Base-by-base conservation (phyloP, 2,797 vertebrate species). In the Adelosebastes latens region DNA sequence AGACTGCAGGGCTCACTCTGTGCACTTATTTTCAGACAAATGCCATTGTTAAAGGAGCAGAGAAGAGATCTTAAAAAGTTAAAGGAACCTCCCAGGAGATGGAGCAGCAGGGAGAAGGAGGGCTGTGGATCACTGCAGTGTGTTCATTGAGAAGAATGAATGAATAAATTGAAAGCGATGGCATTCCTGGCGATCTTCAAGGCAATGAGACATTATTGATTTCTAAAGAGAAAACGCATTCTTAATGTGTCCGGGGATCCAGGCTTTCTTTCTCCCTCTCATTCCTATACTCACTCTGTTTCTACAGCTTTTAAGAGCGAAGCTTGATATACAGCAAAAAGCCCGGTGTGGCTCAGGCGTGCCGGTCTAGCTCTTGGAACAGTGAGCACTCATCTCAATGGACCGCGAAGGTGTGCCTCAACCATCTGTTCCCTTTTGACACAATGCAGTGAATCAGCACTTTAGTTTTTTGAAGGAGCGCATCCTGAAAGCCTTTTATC, bases 121-220 rank as follows among this genome's bases (percentile, higher is more conserved):
- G 32, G 70, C 83, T 67, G 76, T 63, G 73, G 69, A 85, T 91
- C 82, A 82, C 89, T 24, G 56, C 76, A 27, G 71, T 61, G 80
- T 75, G 68, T 84, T 91, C 79, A 88, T 80, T 85, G 83, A 89
- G 87, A 93, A 77, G 82, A 89, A 90, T 85, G 86, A 82, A 87
- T 81, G 79, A 88, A 92, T 90, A 87, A 72, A 93, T 93, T 75
- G 83, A 88, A 93, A 85, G 88, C 42, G 86, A 94, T 89, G 86
- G 88, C 73, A 69, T 79, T 88, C 67, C 80, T 85, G 80, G 75
- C 49, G 80, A 91, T 93, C 84, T 87, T 87, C 85, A 87, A 88
- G 72, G 86, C 88, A 84, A 83, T 85, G 83, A 91, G 88, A 91
- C 84, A 67, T 89, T 94, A 94, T 94, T 92, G 93, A 94, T 94